phyloP scores from a whole-genome alignment of 1,140 invertebrate genomes.

The Venturia canescens region DNA sequence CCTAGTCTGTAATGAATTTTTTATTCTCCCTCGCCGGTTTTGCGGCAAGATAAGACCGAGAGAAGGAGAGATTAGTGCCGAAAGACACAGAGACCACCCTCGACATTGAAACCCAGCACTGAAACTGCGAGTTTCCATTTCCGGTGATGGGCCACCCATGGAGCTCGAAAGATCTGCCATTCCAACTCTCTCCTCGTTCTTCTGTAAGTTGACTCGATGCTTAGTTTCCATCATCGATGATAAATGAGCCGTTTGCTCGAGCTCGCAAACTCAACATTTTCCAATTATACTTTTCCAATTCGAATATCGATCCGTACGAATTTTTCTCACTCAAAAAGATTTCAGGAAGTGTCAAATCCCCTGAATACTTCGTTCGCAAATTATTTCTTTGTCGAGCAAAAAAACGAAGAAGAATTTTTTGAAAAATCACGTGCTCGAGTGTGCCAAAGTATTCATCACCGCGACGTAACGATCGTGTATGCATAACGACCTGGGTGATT shows the following conservation, averaged over 20 bases:
- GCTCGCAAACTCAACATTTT: not conserved
- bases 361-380: too few species aligned
- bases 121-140: not conserved
- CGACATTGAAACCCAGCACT: not conserved
- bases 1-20: not conserved
- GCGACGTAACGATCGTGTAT: not conserved
- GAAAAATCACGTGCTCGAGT: not conserved
- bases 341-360: too few species aligned
- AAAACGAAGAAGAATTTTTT: not conserved
- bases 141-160: not conserved
- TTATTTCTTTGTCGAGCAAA: not conserved
- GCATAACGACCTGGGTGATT: not conserved
- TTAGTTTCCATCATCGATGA: not conserved
- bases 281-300: not conserved
- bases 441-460: slow-evolving; percentile 3
- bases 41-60: not conserved
- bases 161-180: not conserved
- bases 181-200: not conserved
- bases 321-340: too few species aligned
- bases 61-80: not conserved
- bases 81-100: not conserved
- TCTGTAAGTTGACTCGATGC: too few species aligned
- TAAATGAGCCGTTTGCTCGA: not conserved
- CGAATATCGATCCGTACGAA: too few species aligned
- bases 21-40: not conserved